phyloP scores from a whole-genome alignment of 2,797 vertebrate genomes.

The Coluber constrictor region DNA sequence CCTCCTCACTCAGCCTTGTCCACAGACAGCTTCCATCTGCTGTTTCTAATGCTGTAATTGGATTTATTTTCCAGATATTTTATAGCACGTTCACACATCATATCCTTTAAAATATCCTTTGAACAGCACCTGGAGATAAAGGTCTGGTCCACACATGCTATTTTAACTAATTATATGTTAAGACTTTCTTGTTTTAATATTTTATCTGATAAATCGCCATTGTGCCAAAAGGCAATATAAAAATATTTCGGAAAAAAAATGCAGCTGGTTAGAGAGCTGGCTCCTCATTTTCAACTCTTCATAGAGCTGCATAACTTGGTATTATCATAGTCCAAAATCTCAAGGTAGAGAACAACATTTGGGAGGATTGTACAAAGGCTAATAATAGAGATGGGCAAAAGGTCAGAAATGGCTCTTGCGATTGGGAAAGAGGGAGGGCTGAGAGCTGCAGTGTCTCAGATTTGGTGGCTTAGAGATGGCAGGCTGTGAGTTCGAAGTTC shows the following conservation, averaged over 20 bases:
- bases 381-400: neutral
- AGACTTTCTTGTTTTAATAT: neutral
- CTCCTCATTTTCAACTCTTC: neutral
- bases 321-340: neutral
- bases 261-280: neutral
- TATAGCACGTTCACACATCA: neutral
- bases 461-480: neutral
- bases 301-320: neutral
- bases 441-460: neutral
- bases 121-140: neutral
- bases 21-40: conserved; percentile 14
- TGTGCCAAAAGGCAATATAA: neutral
- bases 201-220: neutral
- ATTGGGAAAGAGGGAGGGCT: neutral
- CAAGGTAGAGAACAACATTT: neutral
- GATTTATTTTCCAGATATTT: conserved; percentile 12
- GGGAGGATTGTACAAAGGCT: neutral
- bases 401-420: neutral
- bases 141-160: neutral
- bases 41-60: neutral
- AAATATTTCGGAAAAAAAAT: neutral
- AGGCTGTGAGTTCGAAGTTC: neutral
- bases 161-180: neutral
- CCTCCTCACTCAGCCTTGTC: neutral
- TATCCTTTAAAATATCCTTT: neutral